phyloP scores from a whole-genome alignment of 2,113 vertebrate genomes.

The Tetraodon nigroviridis region DNA sequence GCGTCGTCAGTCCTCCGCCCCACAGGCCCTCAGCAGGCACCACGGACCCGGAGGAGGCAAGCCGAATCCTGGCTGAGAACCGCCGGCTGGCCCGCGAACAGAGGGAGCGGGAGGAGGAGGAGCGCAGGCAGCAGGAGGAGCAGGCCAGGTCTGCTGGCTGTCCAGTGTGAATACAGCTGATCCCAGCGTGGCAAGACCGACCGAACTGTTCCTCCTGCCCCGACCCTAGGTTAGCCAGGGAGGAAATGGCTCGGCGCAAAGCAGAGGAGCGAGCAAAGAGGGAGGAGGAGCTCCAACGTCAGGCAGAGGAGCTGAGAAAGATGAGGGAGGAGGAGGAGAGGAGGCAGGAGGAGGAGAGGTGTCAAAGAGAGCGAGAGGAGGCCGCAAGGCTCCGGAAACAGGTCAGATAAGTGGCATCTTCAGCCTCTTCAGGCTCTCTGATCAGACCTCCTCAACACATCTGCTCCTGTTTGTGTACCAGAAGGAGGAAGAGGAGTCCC shows the following conservation, averaged over 20 bases:
- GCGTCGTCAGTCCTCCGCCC: constrained; percentile 47
- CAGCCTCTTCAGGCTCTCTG: background rate
- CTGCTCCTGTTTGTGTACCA: constrained; percentile 16
- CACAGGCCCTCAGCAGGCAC: constrained; percentile 83
- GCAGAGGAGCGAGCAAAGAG: constrained; percentile 81
- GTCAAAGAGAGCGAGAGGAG: constrained; percentile 79
- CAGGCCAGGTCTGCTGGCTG: constrained; percentile 75
- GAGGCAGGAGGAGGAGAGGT: constrained; percentile 74
- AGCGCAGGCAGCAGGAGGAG: constrained; percentile 81
- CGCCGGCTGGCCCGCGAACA: constrained; percentile 89
- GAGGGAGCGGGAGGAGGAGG: constrained; percentile 86
- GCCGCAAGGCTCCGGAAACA: constrained; percentile 78
- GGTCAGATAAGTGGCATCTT: constrained; percentile 60
- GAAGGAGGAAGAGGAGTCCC: constrained; percentile 87
- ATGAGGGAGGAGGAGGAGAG: constrained; percentile 77
- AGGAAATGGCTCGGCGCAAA: constrained; percentile 83
- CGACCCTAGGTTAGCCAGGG: constrained; percentile 78
- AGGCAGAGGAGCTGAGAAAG: constrained; percentile 73
- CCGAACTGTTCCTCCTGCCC: background rate
- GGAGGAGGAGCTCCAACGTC: constrained; percentile 80
- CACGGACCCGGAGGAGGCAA: constrained; percentile 89
- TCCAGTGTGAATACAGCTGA: background rate
- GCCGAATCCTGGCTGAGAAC: constrained; percentile 87
- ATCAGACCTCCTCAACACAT: background rate
- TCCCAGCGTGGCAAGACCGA: no score